Conservation (phyloP, 2,797 vertebrate species). For the Parambassis ranga region DNA sequence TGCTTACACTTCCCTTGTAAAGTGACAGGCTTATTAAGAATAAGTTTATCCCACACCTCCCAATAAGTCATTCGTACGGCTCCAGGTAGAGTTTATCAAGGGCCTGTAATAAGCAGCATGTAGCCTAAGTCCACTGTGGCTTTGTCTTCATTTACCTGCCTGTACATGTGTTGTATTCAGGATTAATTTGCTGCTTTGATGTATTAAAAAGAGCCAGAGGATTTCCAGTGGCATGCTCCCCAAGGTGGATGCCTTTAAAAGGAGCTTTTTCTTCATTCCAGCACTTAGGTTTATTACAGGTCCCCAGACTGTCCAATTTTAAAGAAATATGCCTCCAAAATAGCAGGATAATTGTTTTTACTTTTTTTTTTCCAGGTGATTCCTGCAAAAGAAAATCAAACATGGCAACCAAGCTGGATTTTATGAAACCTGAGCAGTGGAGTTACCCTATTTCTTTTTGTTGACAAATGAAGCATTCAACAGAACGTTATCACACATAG, state of each 20-base stretch:
- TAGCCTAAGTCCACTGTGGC: slow-evolving; percentile 63
- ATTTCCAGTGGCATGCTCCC: slow-evolving; percentile 70
- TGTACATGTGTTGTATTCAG: slow-evolving; percentile 75
- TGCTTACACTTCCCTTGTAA: slow-evolving; percentile 51
- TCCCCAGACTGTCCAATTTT: slow-evolving; percentile 76
- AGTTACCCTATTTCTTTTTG: slow-evolving; percentile 14
- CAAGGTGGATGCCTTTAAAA: slow-evolving; percentile 75
- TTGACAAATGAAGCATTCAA: slow-evolving; percentile 1
- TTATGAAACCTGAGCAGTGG: slow-evolving; percentile 52
- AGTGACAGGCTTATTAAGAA: slow-evolving; percentile 80
- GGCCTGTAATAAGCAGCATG: slow-evolving; percentile 73
- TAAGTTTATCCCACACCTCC: slow-evolving; percentile 73
- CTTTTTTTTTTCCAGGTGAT: slow-evolving; percentile 32
- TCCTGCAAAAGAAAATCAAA: slow-evolving; percentile 44
- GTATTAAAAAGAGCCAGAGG: slow-evolving; percentile 78
- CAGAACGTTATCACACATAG: slow-evolving; percentile 8
- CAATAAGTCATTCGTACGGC: slow-evolving; percentile 76
- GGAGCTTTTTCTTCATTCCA: slow-evolving; percentile 83
- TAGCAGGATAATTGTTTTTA: slow-evolving; percentile 76
- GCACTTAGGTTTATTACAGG: slow-evolving; percentile 83
- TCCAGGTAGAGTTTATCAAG: slow-evolving; percentile 76
- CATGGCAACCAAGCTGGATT: slow-evolving; percentile 38
- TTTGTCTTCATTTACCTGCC: slow-evolving; percentile 85
- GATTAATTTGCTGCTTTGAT: slow-evolving; percentile 81
- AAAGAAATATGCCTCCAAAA: slow-evolving; percentile 77